Evolutionary conservation across 2,113 vertebrate genomes (phyloP), one percentile per base, ranked within the genome.

Genomic region (Calypte anna): DNA sequence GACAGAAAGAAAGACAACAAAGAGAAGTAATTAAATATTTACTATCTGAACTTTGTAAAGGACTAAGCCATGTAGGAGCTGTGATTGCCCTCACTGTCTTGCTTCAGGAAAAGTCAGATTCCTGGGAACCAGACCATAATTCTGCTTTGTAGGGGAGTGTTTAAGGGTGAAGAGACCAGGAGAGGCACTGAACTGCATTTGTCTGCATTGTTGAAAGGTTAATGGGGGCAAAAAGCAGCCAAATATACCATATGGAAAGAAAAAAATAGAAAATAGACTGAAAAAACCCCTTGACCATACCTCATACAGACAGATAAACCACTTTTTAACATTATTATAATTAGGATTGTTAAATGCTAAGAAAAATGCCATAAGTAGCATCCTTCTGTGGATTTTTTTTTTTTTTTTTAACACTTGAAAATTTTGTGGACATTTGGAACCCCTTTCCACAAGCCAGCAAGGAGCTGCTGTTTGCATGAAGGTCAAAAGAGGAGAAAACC

Each of bases 21-120:
- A 72, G 27, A 64, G 51, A 7, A 53, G 21, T 40, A 74, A 63
- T 82, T 93, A 96, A 96, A 93, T 86, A 92, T 94, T 91, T 93
- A 92, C 55, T 48, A 79, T 44, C 74, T 74, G 69, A 93, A 82
- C 48, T 61, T 78, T 83, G 76, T 59, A 91, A 69, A 79, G 57
- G n/a, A 66, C 50, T 87, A 54, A 12, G 43, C 36, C 21, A 21
- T 53, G 38, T 36, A 72, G 38, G 50, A 74, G 28, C 31, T 84
- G 33, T n/a, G 53, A 16, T n/a, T 78, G 77, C 43, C 81, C 69
- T 90, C 8, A 0, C 28, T 77, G 61, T 77, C 50, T 62, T 91
- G 36, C 70, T 85, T 78, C 64, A 73, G 91, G 86, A 85, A 75
- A 53, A 81, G 55, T 4, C 2, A 1, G 33, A 12, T 86, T 69